Percentiles rank a stretch among this genome's conserved stretches.
Conservation (phyloP, 2,888 invertebrate genomes). For the Drosophila imparisetae region DNA sequence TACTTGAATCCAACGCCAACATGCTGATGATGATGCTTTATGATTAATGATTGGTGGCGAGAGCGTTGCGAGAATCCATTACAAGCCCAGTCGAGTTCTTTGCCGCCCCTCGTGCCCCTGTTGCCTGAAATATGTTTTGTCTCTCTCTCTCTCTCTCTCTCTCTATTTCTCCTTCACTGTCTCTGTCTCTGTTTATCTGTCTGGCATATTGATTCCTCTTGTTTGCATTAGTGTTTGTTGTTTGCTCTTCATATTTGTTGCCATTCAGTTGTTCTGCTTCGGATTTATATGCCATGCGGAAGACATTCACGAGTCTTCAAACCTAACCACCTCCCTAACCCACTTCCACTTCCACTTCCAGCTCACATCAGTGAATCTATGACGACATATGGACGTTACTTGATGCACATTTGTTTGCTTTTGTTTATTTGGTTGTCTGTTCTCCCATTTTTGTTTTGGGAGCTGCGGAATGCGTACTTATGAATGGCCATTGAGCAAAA, state of each 20-base stretch:
- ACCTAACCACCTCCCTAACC: background rate
- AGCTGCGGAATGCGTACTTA: constrained; percentile 31
- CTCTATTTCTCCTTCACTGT: background rate
- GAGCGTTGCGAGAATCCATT: constrained; percentile 28
- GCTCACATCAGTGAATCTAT: constrained; percentile 4
- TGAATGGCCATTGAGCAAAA: constrained; percentile 70
- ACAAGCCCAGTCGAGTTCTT: constrained; percentile 8
- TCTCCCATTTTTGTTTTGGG: constrained; percentile 5
- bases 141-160: constrained; percentile 11
- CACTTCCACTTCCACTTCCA: constrained; percentile 1
- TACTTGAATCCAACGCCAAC: constrained; percentile 47
- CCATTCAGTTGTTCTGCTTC: constrained; percentile 53
- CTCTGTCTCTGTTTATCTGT: constrained; percentile 8
- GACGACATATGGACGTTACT: constrained; percentile 69
- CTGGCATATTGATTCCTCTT: constrained; percentile 70
- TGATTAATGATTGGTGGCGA: constrained; percentile 75
- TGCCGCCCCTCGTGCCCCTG: background rate
- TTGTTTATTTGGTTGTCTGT: constrained; percentile 64
- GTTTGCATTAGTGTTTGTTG: constrained; percentile 76
- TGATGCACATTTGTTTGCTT: constrained; percentile 73
- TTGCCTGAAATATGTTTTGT: constrained; percentile 30
- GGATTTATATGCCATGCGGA: constrained; percentile 51
- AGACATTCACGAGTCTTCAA: constrained; percentile 44
- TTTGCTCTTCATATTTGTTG: constrained; percentile 76
- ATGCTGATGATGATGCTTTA: constrained; percentile 75